phyloP scores from a whole-genome alignment of 2,113 vertebrate species.

The Nerophis ophidion region DNA sequence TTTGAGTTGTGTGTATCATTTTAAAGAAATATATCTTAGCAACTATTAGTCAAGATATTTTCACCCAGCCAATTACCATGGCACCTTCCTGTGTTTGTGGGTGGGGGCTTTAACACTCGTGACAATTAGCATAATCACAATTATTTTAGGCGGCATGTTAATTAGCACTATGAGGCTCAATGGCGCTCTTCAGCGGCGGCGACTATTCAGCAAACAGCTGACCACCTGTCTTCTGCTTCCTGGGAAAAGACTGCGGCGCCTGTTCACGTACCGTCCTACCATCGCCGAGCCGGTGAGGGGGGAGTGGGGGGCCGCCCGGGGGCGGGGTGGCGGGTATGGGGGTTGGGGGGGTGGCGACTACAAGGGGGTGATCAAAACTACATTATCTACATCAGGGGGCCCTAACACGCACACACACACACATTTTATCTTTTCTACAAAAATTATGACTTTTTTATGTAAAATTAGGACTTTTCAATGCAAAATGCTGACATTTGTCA shows the following conservation, averaged over 20 bases:
- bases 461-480: no score
- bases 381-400: no score
- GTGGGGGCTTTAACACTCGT: constrained; percentile 29
- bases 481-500: no score
- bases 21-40: not conserved
- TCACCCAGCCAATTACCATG: no score
- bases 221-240: constrained; percentile 67
- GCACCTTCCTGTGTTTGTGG: constrained; percentile 11
- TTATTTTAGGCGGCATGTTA: constrained; percentile 64
- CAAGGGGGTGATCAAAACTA: constrained; percentile 23
- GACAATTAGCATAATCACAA: constrained; percentile 66
- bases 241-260: constrained; percentile 65
- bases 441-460: no score
- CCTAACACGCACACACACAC: no score
- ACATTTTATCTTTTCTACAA: no score
- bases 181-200: constrained; percentile 65
- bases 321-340: not conserved
- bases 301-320: constrained; percentile 13
- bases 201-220: constrained; percentile 68
- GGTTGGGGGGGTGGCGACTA: constrained; percentile 27
- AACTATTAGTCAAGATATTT: not conserved
- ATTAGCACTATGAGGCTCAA: constrained; percentile 66
- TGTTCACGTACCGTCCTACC: constrained; percentile 62
- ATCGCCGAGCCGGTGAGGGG: constrained; percentile 29
- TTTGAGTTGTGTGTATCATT: no score